Evolutionary conservation across 2,797 vertebrate genomes (phyloP), one percentile per base, ranked within the genome.

Genomic region (Parotocinclus haroldoi): DNA sequence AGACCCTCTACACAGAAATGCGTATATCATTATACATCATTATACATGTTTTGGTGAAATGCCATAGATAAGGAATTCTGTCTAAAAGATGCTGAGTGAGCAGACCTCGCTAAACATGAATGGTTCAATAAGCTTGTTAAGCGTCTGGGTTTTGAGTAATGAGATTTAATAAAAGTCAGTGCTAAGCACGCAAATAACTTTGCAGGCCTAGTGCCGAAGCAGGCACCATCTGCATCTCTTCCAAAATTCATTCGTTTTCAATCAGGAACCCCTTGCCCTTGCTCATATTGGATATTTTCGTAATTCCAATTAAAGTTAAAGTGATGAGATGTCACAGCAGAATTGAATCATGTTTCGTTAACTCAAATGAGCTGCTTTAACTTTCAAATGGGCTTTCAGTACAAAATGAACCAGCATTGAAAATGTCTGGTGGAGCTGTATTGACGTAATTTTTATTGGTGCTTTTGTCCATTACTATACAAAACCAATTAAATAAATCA

Each of bases 171-270:
- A 27, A 27, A 27, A 27, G 27, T 27, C 27, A 27, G 27, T 27
- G 27, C 27, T 27, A 27, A 27, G 27, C 27, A 5, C 27, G 27
- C 27, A 27, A 27, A 27, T 27, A 27, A 27, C 27, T 27, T 27
- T 27, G 27, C 27, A 27, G 27, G 2, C 27, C 27, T 27, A 27
- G 27, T 27, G 27, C 27, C 2, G 27, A 27, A 27, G 27, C 27
- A 42, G 40, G 40, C 8, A 44, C 37, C 51, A 42, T 58, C 46
- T 56, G 40, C 40, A 42, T 11, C 40, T 9, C 8, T 42, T 11
- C 10, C 40, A 9, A 42, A 42, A 42, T 42, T 42, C 40, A 37
- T 66, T 58, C 37, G 10, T 55, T 61, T 69, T 52, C 19, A 45
- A 53, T 45, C 17, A 39, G 57, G 54, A 40, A 7, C 17, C 49